Base-by-base conservation (phyloP, 2,797 vertebrate species). In the Anableps anableps region DNA sequence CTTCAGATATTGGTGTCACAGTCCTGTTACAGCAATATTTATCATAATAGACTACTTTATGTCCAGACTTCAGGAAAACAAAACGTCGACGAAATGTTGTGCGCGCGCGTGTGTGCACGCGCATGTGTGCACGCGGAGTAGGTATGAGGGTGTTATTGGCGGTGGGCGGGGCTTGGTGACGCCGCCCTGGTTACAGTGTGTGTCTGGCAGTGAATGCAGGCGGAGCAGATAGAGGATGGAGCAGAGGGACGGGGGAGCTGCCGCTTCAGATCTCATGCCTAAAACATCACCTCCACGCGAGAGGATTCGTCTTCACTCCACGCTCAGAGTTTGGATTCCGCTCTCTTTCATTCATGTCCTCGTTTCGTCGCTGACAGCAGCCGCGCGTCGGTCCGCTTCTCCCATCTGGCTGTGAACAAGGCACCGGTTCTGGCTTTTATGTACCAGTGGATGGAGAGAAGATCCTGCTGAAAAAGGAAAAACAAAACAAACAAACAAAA, bases 181-280 rank as follows among this genome's bases (percentile, higher is more conserved):
- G 91, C 84, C 45, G 16, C 16, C 66, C 86, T 74, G 84, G 21
- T 38, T 23, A 1, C 9, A 21, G 89, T 34, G 87, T 45, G 88
- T 71, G 3, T 76, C 83, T 73, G 77, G 66, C 36, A 72, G 91
- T 88, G 86, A 84, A 83, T 1, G 81, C 84, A 88, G 91, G 82
- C 86, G 80, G 88, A 89, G 91, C 86, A 75, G 80, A 77, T 80
- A 26, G 89, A 90, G 85, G 92, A 93, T 93, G 93, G 90, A 93
- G 88, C 84, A 81, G 71, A 84, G 80, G 64, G 45, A 51, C 72
- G 75, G 51, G 80, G 79, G 1, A 36, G 64, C 50, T 6, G 72
- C 76, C 47, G 75, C 19, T 29, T 86, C 76, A 73, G 55, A 72
- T 48, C 83, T 77, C 85, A 48, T 72, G 83, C 78, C 80, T 55